Percentiles rank a stretch among this genome's conserved stretches.
These are phyloP conservation scores for Vesta saturnalis DNA, from an alignment of 2,888 invertebrate species.

Conservation along the genomic window DNA sequence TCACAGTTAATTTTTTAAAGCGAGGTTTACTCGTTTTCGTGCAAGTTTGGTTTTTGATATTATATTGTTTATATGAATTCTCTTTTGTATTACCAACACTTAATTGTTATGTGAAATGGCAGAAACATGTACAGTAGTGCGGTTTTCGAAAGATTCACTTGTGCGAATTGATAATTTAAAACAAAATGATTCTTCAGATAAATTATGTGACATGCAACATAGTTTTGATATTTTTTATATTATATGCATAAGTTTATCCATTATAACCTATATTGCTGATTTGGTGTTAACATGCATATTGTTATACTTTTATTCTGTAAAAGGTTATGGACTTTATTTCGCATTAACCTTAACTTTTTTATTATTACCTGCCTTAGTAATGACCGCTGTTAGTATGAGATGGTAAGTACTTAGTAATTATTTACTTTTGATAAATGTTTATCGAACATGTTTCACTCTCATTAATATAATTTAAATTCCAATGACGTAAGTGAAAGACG, in stretches of 20 bases:
- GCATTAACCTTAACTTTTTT: conserved; percentile 65
- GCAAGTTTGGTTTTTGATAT: not conserved
- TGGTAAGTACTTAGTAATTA: conserved; percentile 59
- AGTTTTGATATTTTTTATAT: conserved; percentile 59
- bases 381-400: conserved; percentile 64
- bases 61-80: no score
- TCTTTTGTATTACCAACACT: not conserved
- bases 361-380: conserved; percentile 63
- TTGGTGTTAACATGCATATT: conserved; percentile 59
- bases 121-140: conserved; percentile 61
- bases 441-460: not conserved
- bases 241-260: conserved; percentile 61
- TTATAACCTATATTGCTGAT: conserved; percentile 62
- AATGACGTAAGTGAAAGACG: not conserved
- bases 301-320: conserved; percentile 59
- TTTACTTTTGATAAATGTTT: not conserved
- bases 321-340: conserved; percentile 62
- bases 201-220: conserved; percentile 55
- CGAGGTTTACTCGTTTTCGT: not conserved
- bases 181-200: conserved; percentile 53
- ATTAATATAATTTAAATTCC: not conserved
- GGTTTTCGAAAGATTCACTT: conserved; percentile 60
- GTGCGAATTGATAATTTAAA: conserved; percentile 60
- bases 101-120: conserved; percentile 54
- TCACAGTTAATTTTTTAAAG: not conserved